phyloP scores from a whole-genome alignment of 2,113 vertebrate genomes.

The Seriola quinqueradiata region DNA sequence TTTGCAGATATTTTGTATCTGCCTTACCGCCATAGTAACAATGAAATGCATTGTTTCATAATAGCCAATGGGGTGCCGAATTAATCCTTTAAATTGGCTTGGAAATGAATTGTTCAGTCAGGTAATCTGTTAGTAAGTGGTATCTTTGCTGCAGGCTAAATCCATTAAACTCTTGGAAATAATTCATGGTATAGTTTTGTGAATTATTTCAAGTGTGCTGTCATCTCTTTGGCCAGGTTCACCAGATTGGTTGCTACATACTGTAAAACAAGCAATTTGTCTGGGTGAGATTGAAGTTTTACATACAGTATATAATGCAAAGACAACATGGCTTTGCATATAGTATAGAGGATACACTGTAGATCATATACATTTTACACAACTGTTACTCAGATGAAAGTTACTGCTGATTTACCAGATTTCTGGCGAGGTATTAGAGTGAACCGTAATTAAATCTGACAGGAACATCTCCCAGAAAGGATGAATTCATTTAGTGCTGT shows the following conservation, averaged over 20 bases:
- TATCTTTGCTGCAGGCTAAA: conserved; percentile 41
- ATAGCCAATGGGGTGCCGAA: background rate
- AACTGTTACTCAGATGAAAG: conserved; percentile 23
- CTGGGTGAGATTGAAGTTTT: background rate
- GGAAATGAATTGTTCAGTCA: conserved; percentile 40
- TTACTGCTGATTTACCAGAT: conserved; percentile 1
- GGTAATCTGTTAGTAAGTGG: conserved; percentile 23
- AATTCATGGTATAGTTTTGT: conserved; percentile 5
- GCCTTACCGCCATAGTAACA: background rate
- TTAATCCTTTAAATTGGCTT: conserved; percentile 23
- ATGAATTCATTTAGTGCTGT: conserved; percentile 53
- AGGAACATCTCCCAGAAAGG: conserved; percentile 34
- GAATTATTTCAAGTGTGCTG: conserved; percentile 19
- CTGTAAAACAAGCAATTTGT: background rate
- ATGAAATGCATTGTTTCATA: background rate
- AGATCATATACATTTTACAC: conserved; percentile 8
- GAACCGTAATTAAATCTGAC: conserved; percentile 46
- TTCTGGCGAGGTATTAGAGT: conserved; percentile 7
- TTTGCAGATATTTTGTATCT: background rate
- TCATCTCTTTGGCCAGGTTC: conserved; percentile 3
- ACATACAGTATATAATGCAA: background rate
- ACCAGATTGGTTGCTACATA: background rate
- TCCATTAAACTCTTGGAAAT: conserved; percentile 23
- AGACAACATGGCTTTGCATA: background rate
- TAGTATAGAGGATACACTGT: background rate